Conservation (phyloP, 2,113 vertebrate species). For the Pygoscelis adeliae region DNA sequence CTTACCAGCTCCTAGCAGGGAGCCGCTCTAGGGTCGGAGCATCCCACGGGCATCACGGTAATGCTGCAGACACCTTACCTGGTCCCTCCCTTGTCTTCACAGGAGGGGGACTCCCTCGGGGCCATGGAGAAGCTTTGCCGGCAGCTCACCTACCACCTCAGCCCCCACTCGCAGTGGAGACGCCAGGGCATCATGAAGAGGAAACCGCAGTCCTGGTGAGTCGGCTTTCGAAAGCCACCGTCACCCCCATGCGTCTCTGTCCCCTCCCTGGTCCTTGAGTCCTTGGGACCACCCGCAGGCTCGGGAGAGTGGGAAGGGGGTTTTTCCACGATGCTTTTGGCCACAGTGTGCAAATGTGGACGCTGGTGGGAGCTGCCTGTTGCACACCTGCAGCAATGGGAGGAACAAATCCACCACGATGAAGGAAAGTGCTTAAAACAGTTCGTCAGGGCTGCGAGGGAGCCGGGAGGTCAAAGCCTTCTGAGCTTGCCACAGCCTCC, state of each 20-base stretch:
- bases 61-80: neutral
- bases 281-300: neutral
- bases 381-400: neutral
- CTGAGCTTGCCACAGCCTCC: neutral
- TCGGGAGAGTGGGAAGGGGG: neutral
- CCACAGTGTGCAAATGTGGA: fast-evolving
- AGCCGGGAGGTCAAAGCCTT: neutral
- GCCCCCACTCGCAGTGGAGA: slow-evolving; percentile 95
- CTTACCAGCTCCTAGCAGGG: neutral
- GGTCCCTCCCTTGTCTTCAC: neutral
- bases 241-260: neutral
- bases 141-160: slow-evolving; percentile 97
- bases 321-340: fast-evolving
- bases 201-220: slow-evolving; percentile 96
- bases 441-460: neutral
- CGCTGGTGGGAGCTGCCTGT: neutral
- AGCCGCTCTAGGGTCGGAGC: fast-evolving
- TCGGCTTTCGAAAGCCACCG: neutral
- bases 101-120: slow-evolving; percentile 91
- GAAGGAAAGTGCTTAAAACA: neutral
- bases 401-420: neutral
- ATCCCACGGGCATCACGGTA: fast-evolving
- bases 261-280: fast-evolving
- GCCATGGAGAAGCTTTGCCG: slow-evolving; percentile 97
- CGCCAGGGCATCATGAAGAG: slow-evolving; percentile 91